These are phyloP conservation scores for Dinocampus coccinellae DNA, from an alignment of 2,888 invertebrate genomes.

Conservation along the genomic window DNA sequence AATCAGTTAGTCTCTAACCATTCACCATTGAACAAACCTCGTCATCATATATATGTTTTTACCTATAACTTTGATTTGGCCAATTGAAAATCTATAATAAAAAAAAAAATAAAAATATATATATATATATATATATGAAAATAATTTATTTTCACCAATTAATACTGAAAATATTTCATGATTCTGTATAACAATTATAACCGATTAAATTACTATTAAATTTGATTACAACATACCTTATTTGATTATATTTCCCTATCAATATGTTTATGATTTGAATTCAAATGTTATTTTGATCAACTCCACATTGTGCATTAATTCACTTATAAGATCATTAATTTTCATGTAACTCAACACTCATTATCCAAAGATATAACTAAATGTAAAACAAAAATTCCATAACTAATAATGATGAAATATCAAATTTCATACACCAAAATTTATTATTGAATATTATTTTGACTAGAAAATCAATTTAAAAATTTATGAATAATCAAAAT, in stretches of 20 bases:
- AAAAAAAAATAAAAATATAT: too few relatives aligned
- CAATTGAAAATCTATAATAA: too few relatives aligned
- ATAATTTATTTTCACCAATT: background rate
- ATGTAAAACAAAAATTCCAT: too few relatives aligned
- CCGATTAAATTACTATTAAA: too few relatives aligned
- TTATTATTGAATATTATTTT: too few relatives aligned
- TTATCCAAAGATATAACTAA: background rate
- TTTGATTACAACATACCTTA: background rate
- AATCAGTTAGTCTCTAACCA: conserved; percentile 19
- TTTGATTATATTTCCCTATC: background rate
- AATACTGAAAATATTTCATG: too few relatives aligned
- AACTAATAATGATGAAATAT: too few relatives aligned
- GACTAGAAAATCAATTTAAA: too few relatives aligned
- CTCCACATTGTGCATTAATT: background rate
- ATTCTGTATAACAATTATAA: too few relatives aligned
- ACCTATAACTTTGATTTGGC: too few relatives aligned
- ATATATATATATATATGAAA: too few relatives aligned
- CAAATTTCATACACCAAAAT: too few relatives aligned
- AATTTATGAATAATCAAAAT: background rate
- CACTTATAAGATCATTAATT: background rate
- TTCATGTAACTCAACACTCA: background rate
- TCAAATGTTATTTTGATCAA: background rate
- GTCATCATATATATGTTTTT: background rate
- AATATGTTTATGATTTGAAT: background rate
- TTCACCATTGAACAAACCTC: background rate